phyloP scores from a whole-genome alignment of 2,888 invertebrate species.

The Agrenia bidenticulata region DNA sequence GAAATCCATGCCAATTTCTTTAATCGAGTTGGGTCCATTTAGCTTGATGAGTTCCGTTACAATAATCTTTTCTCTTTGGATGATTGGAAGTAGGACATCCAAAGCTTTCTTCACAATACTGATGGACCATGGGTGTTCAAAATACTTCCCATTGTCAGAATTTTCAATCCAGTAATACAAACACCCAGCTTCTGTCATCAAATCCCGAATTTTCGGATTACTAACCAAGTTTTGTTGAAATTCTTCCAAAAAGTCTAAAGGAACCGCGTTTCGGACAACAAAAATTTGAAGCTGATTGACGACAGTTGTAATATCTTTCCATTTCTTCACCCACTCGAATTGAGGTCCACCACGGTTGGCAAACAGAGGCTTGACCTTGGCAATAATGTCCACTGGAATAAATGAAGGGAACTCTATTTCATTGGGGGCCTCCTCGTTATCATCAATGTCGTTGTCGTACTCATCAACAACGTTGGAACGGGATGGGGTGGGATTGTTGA shows the following conservation, averaged over 20 bases:
- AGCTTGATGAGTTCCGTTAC: too few relatives aligned
- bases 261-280: neutral
- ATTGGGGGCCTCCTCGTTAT: too few relatives aligned
- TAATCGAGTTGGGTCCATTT: neutral
- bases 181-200: neutral
- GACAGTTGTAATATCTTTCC: neutral
- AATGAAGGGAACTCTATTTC: neutral
- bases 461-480: neutral
- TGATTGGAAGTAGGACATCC: neutral
- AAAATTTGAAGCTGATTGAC: constrained; percentile 12
- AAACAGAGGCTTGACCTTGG: constrained; percentile 8
- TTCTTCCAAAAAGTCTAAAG: constrained; percentile 16
- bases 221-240: constrained; percentile 1
- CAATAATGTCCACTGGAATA: constrained; percentile 13
- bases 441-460: neutral
- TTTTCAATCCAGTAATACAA: constrained; percentile 24
- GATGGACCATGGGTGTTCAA: constrained; percentile 14
- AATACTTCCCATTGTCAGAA: neutral
- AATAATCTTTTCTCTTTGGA: too few relatives aligned
- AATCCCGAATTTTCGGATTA: neutral
- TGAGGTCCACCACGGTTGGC: neutral
- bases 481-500: neutral
- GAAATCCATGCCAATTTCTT: neutral
- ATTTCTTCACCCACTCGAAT: constrained; percentile 1
- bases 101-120: neutral